Conservation (phyloP, 1,140 invertebrate genomes). For the Glomeris maerens region DNA sequence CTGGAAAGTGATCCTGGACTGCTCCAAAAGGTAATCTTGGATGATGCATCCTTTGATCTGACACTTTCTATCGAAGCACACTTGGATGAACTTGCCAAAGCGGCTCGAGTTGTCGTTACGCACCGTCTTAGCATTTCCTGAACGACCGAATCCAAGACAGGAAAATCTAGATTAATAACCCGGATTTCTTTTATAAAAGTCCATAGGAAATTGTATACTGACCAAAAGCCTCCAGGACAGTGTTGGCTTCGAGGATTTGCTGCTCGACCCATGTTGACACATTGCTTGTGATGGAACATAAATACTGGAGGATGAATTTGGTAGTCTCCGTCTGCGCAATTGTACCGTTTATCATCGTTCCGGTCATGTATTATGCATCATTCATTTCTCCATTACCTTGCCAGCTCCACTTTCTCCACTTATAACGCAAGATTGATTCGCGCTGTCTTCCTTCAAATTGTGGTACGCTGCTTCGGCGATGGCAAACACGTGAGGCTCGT, state of each 20-base stretch:
- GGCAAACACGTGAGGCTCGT: constrained; percentile 80
- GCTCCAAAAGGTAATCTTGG: constrained; percentile 88
- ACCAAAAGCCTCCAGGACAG: constrained; percentile 84
- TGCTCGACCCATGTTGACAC: constrained; percentile 87
- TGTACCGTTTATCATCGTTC: background rate
- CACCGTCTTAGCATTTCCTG: constrained; percentile 92
- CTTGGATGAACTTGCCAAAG: constrained; percentile 96
- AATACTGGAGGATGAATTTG: constrained; percentile 86
- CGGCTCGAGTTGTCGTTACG: constrained; percentile 94
- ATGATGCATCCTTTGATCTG: constrained; percentile 89
- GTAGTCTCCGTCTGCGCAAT: constrained; percentile 66
- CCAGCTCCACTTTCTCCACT: constrained; percentile 95
- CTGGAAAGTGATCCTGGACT: constrained; percentile 89
- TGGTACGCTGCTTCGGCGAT: constrained; percentile 75
- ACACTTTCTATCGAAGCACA: constrained; percentile 78
- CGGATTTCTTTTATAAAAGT: background rate
- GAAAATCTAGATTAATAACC: background rate
- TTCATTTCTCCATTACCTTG: constrained; percentile 37
- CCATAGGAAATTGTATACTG: constrained; percentile 22
- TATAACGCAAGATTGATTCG: constrained; percentile 83
- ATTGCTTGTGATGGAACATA: constrained; percentile 79
- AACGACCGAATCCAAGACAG: constrained; percentile 20
- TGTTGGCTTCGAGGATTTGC: constrained; percentile 86
- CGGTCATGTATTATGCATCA: background rate
- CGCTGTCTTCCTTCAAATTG: constrained; percentile 30